phyloP scores from a whole-genome alignment of 2,888 invertebrate genomes.

The Carterocephalus palaemon region DNA sequence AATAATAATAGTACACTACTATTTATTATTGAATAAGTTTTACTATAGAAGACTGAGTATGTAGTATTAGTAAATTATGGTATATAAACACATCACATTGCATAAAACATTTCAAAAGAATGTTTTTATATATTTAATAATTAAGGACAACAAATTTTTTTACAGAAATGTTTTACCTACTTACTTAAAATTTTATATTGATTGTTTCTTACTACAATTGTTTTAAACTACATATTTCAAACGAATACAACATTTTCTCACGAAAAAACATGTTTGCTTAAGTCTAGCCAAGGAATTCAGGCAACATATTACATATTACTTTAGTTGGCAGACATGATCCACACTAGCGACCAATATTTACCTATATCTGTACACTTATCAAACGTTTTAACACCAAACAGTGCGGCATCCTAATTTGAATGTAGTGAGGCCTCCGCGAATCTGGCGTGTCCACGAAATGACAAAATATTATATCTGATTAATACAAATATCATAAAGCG shows the following conservation, averaged over 20 bases:
- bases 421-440: conserved; percentile 39
- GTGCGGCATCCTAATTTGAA: conserved; percentile 52
- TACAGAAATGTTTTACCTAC: no score
- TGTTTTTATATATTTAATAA: no score
- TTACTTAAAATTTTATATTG: no score
- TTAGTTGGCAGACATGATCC: conserved; percentile 60
- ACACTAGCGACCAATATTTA: conserved; percentile 64
- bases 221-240: neutral
- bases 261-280: conserved; percentile 46
- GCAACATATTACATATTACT: conserved; percentile 43
- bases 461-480: no score
- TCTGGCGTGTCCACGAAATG: conserved; percentile 20
- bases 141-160: no score
- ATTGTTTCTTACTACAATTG: neutral
- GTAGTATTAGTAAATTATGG: no score
- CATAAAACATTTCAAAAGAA: no score
- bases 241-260: conserved; percentile 28
- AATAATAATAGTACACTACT: no score
- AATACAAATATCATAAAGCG: no score
- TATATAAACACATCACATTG: no score
- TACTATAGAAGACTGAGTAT: no score
- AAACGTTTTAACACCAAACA: conserved; percentile 71
- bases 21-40: no score
- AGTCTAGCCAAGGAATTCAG: conserved; percentile 46
- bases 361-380: conserved; percentile 64